Evolutionary conservation across 35 echinoderm and acorn worm species (phyloP).

Genomic region (Ophioderma brevispina): DNA sequence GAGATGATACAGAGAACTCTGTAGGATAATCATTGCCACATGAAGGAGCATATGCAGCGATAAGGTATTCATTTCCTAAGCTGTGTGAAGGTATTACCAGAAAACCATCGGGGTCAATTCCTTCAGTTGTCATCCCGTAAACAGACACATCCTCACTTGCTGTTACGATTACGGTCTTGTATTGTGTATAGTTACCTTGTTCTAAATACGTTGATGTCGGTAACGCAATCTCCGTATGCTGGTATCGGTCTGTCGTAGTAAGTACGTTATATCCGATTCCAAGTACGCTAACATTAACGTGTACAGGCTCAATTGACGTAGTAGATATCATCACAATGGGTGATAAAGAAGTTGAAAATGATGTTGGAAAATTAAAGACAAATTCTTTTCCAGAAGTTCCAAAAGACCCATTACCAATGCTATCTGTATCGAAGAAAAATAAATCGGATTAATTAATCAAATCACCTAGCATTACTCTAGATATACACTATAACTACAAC

Average conservation of each 20-base stretch:
- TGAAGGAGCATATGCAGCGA: background rate
- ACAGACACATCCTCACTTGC: background rate
- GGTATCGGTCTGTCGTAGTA: background rate
- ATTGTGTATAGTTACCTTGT: background rate
- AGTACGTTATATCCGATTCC: background rate
- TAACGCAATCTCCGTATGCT: background rate
- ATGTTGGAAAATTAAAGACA: background rate
- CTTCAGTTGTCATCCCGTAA: background rate
- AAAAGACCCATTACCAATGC: no score
- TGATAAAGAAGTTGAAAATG: background rate
- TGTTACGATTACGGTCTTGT: background rate
- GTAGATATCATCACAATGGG: background rate
- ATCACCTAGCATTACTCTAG: no score
- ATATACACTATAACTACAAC: no score
- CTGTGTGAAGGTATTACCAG: background rate
- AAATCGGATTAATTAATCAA: no score
- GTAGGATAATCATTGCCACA: background rate
- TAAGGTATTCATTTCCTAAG: background rate
- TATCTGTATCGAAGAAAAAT: no score
- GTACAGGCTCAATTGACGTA: background rate
- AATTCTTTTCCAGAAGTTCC: background rate
- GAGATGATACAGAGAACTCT: background rate
- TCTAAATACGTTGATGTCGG: background rate
- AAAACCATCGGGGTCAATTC: background rate
- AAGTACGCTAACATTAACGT: background rate